Evolutionary conservation across 1,140 invertebrate species (phyloP).

Genomic region (Papilio glaucus): DNA sequence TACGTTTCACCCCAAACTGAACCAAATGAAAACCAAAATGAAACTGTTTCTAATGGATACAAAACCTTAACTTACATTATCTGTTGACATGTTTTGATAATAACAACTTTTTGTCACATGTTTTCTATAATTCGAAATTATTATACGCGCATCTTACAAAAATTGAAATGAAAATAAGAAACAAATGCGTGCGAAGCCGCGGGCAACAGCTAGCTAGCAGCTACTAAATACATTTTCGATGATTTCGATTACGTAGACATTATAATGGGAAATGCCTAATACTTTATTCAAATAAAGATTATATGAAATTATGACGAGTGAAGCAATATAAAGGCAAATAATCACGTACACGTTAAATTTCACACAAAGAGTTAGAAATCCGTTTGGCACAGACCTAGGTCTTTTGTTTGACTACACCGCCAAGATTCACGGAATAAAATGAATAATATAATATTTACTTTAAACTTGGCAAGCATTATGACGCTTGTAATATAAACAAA

Average conservation of each 20-base stretch:
- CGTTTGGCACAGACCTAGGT: slow-evolving; percentile 32
- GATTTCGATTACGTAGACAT: not conserved
- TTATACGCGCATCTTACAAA: too few relatives aligned
- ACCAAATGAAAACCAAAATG: too few relatives aligned
- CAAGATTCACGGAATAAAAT: slow-evolving; percentile 14
- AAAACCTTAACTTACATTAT: too few relatives aligned
- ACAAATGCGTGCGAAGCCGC: too few relatives aligned
- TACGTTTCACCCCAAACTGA: too few relatives aligned
- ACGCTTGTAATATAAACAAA: slow-evolving; percentile 10
- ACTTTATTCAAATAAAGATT: slow-evolving; percentile 15
- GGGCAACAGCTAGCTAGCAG: too few relatives aligned
- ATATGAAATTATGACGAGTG: not conserved
- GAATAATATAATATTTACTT: slow-evolving; percentile 41
- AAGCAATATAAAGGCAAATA: slow-evolving; percentile 28
- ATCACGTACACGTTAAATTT: slow-evolving; percentile 41
- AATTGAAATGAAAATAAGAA: too few relatives aligned
- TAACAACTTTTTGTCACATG: too few relatives aligned
- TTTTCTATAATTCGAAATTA: too few relatives aligned
- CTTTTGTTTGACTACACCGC: slow-evolving; percentile 21
- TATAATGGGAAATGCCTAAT: not conserved
- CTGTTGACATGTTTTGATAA: too few relatives aligned
- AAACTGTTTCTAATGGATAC: too few relatives aligned
- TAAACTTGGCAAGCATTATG: slow-evolving; percentile 45
- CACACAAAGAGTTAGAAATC: slow-evolving; percentile 36
- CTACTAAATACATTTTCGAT: not conserved